Evolutionary conservation across 2,797 vertebrate genomes (phyloP).

Genomic region (Apogon hyalosoma): DNA sequence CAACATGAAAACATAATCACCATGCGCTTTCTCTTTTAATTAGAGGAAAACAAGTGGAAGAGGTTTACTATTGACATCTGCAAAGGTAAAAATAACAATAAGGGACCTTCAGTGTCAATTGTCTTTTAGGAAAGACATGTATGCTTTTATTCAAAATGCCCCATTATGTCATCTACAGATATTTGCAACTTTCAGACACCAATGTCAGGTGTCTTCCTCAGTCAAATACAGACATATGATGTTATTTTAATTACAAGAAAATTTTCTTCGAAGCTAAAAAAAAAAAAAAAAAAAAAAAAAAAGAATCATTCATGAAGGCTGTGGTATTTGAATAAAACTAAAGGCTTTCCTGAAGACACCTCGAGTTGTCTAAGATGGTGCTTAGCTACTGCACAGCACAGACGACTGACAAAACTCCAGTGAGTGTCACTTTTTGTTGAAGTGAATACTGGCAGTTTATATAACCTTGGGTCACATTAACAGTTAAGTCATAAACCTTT

Average conservation of each 20-base stretch:
- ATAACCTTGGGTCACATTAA: conserved; percentile 25
- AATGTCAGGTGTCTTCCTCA: not conserved
- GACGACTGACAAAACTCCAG: not conserved
- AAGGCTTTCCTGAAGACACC: not conserved
- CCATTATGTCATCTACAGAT: conserved; percentile 1
- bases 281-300: no score
- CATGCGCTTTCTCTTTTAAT: conserved; percentile 61
- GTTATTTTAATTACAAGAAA: not conserved
- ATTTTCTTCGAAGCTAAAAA: not conserved
- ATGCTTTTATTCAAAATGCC: conserved; percentile 1
- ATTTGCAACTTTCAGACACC: not conserved
- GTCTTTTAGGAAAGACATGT: conserved; percentile 17
- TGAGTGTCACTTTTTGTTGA: not conserved
- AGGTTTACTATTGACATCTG: conserved; percentile 69
- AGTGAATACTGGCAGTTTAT: conserved; percentile 11
- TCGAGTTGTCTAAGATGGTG: not conserved
- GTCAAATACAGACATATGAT: not conserved
- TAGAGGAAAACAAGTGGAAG: conserved; percentile 50
- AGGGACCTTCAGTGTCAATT: conserved; percentile 6
- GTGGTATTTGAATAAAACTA: no score
- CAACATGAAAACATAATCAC: conserved; percentile 77
- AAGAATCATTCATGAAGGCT: not conserved
- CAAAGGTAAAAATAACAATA: conserved; percentile 40
- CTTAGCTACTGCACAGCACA: not conserved
- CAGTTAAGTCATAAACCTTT: conserved; percentile 51